Percentiles rank a stretch among this genome's conserved stretches.
These are phyloP conservation scores for Lamellibrachia satsuma DNA, from an alignment of 2,888 invertebrate species.

Conservation along the genomic window DNA sequence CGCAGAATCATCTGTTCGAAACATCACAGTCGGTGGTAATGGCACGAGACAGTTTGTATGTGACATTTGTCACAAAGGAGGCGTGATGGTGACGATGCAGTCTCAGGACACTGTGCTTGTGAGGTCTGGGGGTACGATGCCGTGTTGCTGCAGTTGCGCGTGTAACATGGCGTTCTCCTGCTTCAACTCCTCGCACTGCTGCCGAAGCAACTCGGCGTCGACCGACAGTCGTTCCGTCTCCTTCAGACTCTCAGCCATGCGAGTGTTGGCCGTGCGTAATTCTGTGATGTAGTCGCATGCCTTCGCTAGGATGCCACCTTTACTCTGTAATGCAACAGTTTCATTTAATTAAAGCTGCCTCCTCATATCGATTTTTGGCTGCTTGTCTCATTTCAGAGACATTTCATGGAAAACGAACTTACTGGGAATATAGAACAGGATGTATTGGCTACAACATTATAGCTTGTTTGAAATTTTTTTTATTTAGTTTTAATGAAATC, in stretches of 20 bases:
- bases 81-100: neutral
- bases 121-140: slow-evolving; percentile 66
- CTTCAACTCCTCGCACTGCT: slow-evolving; percentile 78
- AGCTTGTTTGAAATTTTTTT: no score
- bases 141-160: slow-evolving; percentile 74
- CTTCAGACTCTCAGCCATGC: slow-evolving; percentile 72
- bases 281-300: slow-evolving; percentile 94
- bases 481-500: no score
- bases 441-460: no score
- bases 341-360: neutral
- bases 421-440: no score
- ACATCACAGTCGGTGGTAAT: neutral
- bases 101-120: slow-evolving; percentile 22
- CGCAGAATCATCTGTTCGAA: neutral
- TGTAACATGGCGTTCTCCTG: slow-evolving; percentile 80
- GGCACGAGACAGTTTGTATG: neutral
- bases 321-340: slow-evolving; percentile 73
- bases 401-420: neutral
- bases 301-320: slow-evolving; percentile 93
- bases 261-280: slow-evolving; percentile 80
- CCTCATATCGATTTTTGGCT: no score
- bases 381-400: no score
- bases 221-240: slow-evolving; percentile 79
- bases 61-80: neutral
- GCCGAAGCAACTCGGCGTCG: slow-evolving; percentile 77